Percentiles rank a stretch among this genome's conserved stretches.
These are phyloP conservation scores for Acronicta aceris DNA, from an alignment of 2,888 invertebrate genomes.

Conservation along the genomic window DNA sequence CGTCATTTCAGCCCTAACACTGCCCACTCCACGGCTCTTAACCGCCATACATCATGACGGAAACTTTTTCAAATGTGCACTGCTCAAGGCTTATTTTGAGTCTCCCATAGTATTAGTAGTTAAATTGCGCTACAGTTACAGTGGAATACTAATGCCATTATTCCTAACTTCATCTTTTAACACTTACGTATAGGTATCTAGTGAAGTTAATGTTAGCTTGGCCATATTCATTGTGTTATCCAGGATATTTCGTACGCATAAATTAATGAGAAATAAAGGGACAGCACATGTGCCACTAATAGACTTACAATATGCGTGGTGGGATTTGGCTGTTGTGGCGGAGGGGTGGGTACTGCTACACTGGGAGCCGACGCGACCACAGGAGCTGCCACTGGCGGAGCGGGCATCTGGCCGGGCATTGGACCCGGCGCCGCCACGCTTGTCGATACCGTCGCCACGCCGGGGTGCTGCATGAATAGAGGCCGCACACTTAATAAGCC, in stretches of 20 bases:
- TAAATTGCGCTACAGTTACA: too few relatives aligned
- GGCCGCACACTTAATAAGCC: conserved; percentile 33
- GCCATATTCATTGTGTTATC: too few relatives aligned
- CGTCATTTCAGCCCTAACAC: too few relatives aligned
- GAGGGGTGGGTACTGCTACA: conserved; percentile 56
- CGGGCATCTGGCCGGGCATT: conserved; percentile 68
- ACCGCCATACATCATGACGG: too few relatives aligned
- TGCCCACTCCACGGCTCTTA: too few relatives aligned
- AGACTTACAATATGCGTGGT: conserved; percentile 71
- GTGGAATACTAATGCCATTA: too few relatives aligned
- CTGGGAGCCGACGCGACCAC: conserved; percentile 66
- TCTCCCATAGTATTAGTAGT: too few relatives aligned
- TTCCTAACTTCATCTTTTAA: too few relatives aligned
- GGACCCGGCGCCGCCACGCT: conserved; percentile 76
- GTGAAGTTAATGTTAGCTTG: too few relatives aligned
- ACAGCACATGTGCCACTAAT: conserved; percentile 1
- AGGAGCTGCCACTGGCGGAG: conserved; percentile 61
- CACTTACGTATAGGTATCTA: too few relatives aligned
- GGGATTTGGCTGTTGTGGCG: conserved; percentile 65
- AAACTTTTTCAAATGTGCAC: too few relatives aligned
- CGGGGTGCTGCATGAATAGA: conserved; percentile 74
- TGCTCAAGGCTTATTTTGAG: too few relatives aligned
- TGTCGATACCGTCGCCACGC: conserved; percentile 82
- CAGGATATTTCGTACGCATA: background rate
- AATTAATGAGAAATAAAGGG: background rate